A percentile compares a stretch with the other conserved stretches of the same genome.
Conservation (phyloP, 1,140 invertebrate species). For the Cydia fagiglandana region DNA sequence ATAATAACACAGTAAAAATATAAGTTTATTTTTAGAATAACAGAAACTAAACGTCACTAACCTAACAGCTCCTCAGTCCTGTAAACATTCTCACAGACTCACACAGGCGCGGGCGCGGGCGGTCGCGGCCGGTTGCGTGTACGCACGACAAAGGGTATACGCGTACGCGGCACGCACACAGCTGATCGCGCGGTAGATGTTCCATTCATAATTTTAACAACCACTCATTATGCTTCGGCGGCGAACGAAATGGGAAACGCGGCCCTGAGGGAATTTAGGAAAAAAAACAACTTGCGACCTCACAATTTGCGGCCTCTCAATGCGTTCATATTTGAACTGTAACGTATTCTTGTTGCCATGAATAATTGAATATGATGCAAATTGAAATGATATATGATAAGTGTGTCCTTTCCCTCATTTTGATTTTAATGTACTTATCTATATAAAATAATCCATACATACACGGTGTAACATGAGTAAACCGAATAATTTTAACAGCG, state of each 20-base stretch:
- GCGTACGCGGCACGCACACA: constrained; percentile 44
- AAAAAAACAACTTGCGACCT: constrained; percentile 45
- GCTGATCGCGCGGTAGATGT: constrained; percentile 51
- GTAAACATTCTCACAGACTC: constrained; percentile 31
- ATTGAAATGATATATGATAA: background rate
- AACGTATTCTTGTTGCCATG: background rate
- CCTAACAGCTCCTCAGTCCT: constrained; percentile 11
- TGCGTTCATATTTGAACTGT: constrained; percentile 32
- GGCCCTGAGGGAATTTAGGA: constrained; percentile 45
- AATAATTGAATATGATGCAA: background rate
- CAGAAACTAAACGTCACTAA: constrained; percentile 19
- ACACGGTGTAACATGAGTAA: too few species aligned
- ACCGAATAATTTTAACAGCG: too few species aligned
- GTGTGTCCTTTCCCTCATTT: too few species aligned
- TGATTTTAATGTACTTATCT: too few species aligned
- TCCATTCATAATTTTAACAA: constrained; percentile 73
- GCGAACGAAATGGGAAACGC: constrained; percentile 46
- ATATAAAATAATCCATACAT: too few species aligned
- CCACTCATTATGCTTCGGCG: constrained; percentile 60
- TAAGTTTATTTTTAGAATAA: constrained; percentile 22
- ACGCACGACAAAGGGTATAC: constrained; percentile 36
- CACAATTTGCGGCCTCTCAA: constrained; percentile 43
- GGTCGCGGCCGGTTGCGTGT: constrained; percentile 35
- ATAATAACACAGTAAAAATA: constrained; percentile 3
- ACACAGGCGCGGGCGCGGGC: constrained; percentile 4